phyloP scores from a whole-genome alignment of 2,888 invertebrate species.

The Scaptomyza cyrtandrae region DNA sequence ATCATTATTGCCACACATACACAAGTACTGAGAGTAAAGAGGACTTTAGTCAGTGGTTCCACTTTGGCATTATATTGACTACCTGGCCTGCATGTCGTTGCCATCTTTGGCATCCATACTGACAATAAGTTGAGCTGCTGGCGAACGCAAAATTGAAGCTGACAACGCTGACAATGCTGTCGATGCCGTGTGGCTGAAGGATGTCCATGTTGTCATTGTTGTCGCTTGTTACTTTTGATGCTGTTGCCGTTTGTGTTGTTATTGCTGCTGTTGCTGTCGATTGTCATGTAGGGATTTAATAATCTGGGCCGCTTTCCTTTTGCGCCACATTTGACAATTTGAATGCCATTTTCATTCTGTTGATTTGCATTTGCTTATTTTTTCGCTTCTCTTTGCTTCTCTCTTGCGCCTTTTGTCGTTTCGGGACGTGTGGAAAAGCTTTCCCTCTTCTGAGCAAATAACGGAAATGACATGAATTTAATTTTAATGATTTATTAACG shows the following conservation, averaged over 20 bases:
- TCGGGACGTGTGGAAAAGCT: neutral
- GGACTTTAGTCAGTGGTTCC: conserved; percentile 24
- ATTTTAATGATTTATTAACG: conserved; percentile 65
- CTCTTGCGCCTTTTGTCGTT: neutral
- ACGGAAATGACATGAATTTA: conserved; percentile 41
- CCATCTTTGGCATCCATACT: conserved; percentile 7
- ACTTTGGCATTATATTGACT: conserved; percentile 55
- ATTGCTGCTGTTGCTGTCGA: conserved; percentile 45
- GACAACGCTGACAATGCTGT: conserved; percentile 74
- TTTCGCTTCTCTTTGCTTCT: conserved; percentile 11
- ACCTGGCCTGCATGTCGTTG: conserved; percentile 30
- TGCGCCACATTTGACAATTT: conserved; percentile 57
- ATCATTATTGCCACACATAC: conserved; percentile 64
- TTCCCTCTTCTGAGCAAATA: conserved; percentile 31
- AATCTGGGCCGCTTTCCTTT: conserved; percentile 59
- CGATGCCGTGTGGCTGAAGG: conserved; percentile 44
- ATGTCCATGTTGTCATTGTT: conserved; percentile 18
- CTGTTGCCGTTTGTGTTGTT: neutral
- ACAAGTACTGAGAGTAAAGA: neutral
- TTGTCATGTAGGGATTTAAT: conserved; percentile 74
- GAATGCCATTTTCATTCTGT: conserved; percentile 57
- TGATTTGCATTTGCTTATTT: conserved; percentile 69
- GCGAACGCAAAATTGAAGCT: conserved; percentile 45
- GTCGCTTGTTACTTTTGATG: conserved; percentile 9
- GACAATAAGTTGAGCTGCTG: conserved; percentile 47